Evolutionary conservation across 1,140 invertebrate genomes (phyloP).

Genomic region (Gryllus bimaculatus): DNA sequence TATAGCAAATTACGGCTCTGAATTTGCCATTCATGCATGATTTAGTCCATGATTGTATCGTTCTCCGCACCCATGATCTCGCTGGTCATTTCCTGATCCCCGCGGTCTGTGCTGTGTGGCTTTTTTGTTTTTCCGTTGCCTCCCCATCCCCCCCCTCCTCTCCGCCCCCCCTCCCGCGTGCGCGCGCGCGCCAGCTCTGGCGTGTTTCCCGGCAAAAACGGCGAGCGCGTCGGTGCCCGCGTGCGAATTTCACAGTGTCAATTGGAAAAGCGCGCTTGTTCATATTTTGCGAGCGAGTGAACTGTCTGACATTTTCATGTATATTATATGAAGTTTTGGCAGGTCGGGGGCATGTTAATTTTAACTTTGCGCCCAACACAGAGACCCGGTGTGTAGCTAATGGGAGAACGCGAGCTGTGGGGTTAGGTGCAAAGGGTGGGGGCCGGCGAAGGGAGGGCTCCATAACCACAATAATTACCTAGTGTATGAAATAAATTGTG

Average conservation of each 20-base stretch:
- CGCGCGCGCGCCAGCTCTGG: background rate
- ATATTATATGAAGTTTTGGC: conserved; percentile 17
- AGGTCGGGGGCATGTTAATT: conserved; percentile 15
- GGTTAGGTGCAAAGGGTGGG: background rate
- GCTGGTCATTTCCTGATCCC: background rate
- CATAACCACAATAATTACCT: conserved; percentile 18
- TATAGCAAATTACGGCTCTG: conserved; percentile 1
- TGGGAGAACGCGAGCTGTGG: background rate
- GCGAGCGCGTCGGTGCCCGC: background rate
- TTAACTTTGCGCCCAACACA: conserved; percentile 14
- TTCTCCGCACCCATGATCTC: background rate
- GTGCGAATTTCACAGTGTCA: background rate
- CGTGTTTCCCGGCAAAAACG: background rate
- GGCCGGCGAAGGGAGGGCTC: background rate
- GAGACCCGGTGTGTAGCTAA: conserved; percentile 2
- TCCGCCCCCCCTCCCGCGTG: too few relatives aligned
- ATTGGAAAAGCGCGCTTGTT: conserved; percentile 3
- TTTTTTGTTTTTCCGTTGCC: background rate
- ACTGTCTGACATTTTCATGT: conserved; percentile 15
- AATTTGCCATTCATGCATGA: conserved; percentile 4
- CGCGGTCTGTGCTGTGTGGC: background rate
- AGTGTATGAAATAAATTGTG: conserved; percentile 18
- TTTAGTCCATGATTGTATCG: background rate
- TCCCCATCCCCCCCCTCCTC: background rate
- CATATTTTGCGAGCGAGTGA: background rate